Base-by-base conservation (phyloP, 2,113 vertebrate genomes). In the Crotophaga sulcirostris region DNA sequence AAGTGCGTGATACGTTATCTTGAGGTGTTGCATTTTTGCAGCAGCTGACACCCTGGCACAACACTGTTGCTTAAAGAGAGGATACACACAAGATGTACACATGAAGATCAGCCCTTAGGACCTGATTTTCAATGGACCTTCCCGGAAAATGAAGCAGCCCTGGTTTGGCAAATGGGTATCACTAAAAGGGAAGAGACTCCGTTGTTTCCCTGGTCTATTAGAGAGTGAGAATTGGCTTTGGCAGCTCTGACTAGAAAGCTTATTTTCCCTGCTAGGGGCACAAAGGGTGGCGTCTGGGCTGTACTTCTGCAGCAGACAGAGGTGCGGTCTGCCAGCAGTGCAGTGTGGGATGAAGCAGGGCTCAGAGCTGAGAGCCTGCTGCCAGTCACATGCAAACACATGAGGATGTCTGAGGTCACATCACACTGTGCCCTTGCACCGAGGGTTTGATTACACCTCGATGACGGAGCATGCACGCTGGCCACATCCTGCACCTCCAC, bases 401-500 rank as follows among this genome's bases (percentile, higher is more conserved):
- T 31, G n/a, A 11, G 34, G 13, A 23, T 31, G 31, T 36, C 64
- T 55, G 44, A 70, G 67, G 64, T 28, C 4, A 3, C 36, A 2
- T 6, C 3, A 2, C 12, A 12, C 16, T 19, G 17, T 3, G 3
- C 33, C 17, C 56, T 63, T 40, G 66, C 54, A 28, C 3, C 2
- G 47, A n/a, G 25, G 29, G 45, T 49, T 62, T 34, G 31, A 31
- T 49, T 79, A 34, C 11, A 33, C 25, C 40, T 10, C 2, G 2
- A 24, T 82, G 84, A 24, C 34, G 33, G 74, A 68, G 12, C 0
- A 0, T 67, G n/a, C 23, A 11, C 1, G 0, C 42, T 18, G 87
- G 58, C 84, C 84, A 73, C 63, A 75, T 67, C 75, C 84, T 91
- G 69, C 40, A 42, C 28, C 28, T 77, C 75, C n/a, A 23, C 0